Percentiles rank a stretch among this genome's conserved stretches.
Conservation (phyloP, 2,888 invertebrate species). For the Eumerus sabulonum region DNA sequence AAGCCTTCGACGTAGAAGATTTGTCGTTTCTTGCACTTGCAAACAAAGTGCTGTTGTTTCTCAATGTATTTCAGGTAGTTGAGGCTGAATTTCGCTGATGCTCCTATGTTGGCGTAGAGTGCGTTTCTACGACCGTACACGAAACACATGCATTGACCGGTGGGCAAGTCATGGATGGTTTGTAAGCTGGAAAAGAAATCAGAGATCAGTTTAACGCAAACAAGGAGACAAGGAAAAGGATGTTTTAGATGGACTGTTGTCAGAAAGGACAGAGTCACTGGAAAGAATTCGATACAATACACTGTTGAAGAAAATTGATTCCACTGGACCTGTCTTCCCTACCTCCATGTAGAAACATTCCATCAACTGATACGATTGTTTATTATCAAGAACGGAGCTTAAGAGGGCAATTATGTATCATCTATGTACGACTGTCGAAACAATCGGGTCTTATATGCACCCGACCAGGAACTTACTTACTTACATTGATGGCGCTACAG, state of each 20-base stretch:
- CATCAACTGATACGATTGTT: too few species aligned
- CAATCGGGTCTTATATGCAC: too few species aligned
- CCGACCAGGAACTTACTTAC: too few species aligned
- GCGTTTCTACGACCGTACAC: conserved; percentile 79
- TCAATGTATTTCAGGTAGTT: conserved; percentile 73
- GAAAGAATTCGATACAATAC: not conserved
- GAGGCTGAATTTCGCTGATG: conserved; percentile 79
- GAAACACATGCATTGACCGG: conserved; percentile 81
- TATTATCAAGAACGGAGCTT: too few species aligned
- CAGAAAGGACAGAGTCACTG: not conserved
- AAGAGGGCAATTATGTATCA: too few species aligned
- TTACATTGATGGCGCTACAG: too few species aligned
- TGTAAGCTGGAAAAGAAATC: conserved; percentile 72
- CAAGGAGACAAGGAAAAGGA: not conserved
- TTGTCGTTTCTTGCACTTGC: conserved; percentile 75
- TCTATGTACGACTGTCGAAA: too few species aligned
- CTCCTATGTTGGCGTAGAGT: conserved; percentile 81
- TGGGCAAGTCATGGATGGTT: conserved; percentile 75
- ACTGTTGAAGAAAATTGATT: too few species aligned
- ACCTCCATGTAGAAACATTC: too few species aligned
- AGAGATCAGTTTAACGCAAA: too few species aligned
- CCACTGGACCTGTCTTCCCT: too few species aligned
- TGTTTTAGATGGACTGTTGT: not conserved
- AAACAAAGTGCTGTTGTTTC: conserved; percentile 71
- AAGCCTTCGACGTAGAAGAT: conserved; percentile 82